Evolutionary conservation across 1,140 invertebrate genomes (phyloP).

Genomic region (Cardiocondyla obscurior): DNA sequence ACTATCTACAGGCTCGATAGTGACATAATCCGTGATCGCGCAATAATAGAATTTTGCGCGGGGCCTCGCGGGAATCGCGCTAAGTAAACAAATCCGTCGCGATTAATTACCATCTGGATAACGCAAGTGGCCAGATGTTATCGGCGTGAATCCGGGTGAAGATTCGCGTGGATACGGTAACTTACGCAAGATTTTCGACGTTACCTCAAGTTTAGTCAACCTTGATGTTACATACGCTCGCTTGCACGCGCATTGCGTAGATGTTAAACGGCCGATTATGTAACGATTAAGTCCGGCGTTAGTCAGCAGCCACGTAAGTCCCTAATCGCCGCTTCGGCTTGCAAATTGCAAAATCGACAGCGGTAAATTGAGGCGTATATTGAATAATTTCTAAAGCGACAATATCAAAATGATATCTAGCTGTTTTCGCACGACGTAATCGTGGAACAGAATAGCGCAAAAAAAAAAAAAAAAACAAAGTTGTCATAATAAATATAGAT

Average conservation of each 20-base stretch:
- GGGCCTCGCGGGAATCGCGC: background rate
- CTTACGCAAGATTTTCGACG: conserved; percentile 68
- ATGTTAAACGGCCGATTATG: conserved; percentile 45
- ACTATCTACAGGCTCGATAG: background rate
- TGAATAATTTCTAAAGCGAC: background rate
- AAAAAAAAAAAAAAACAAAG: background rate
- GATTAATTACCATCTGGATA: conserved; percentile 52
- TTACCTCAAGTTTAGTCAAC: conserved; percentile 63
- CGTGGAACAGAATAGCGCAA: background rate
- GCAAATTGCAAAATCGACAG: conserved; percentile 56
- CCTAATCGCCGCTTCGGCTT: conserved; percentile 18
- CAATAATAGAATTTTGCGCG: background rate
- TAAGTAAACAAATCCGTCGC: conserved; percentile 38
- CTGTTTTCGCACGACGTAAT: background rate
- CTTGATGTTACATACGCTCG: conserved; percentile 55
- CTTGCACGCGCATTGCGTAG: conserved; percentile 36
- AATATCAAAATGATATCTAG: background rate
- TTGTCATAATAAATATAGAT: background rate
- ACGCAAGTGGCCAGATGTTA: conserved; percentile 22
- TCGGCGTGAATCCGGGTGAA: background rate
- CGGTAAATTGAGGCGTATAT: conserved; percentile 40
- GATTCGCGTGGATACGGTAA: conserved; percentile 15
- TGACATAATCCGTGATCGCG: conserved; percentile 29
- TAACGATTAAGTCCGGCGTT: conserved; percentile 48
- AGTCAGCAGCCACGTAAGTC: conserved; percentile 44